phyloP scores from a whole-genome alignment of 2,113 vertebrate genomes.

The Polyodon spathula region DNA sequence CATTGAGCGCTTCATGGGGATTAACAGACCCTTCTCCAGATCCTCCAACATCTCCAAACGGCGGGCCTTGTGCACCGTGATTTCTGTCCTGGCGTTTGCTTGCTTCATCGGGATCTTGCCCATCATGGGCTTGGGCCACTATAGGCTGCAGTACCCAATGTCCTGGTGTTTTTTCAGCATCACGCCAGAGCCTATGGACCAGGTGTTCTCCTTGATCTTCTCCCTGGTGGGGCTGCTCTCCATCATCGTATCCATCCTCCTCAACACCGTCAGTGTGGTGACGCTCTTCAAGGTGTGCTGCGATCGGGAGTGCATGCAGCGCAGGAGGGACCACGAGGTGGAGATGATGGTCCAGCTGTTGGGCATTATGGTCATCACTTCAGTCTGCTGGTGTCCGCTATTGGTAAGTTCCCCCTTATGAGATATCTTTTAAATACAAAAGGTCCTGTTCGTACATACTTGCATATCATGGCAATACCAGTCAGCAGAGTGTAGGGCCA shows the following conservation, averaged over 20 bases:
- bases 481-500: too few relatives aligned
- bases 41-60: conserved; percentile 49
- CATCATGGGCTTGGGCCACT: conserved; percentile 65
- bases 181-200: conserved; percentile 39
- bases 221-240: conserved; percentile 63
- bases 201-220: conserved; percentile 72
- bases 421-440: too few relatives aligned
- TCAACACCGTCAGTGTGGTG: conserved; percentile 87
- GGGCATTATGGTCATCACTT: conserved; percentile 85
- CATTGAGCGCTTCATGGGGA: conserved; percentile 75
- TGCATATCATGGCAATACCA: too few relatives aligned
- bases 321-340: conserved; percentile 77
- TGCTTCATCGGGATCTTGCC: conserved; percentile 71
- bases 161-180: conserved; percentile 96
- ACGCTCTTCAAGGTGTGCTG: conserved; percentile 80
- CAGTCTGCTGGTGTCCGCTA: conserved; percentile 84
- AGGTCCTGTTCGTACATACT: too few relatives aligned
- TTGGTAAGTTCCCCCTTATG: conserved; percentile 62
- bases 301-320: conserved; percentile 47
- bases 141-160: conserved; percentile 74
- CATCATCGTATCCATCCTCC: conserved; percentile 68
- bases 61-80: conserved; percentile 63
- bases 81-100: conserved; percentile 64
- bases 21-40: conserved; percentile 76
- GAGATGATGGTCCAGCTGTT: conserved; percentile 96